Evolutionary conservation across 2,888 invertebrate species (phyloP).

Genomic region (Autographa pulchrina): DNA sequence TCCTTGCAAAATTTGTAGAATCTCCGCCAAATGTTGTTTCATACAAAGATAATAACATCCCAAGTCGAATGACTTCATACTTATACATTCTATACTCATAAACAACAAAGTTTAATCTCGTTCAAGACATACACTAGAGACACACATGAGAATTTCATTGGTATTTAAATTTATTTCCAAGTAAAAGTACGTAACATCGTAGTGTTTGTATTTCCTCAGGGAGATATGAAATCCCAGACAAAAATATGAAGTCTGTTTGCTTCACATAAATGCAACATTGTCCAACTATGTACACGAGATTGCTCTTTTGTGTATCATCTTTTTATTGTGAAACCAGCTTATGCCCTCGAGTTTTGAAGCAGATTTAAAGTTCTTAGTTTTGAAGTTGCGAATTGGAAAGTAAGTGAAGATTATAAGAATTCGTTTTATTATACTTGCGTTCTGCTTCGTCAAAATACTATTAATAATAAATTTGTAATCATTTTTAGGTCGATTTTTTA

Average conservation of each 20-base stretch:
- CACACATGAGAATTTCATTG: conserved; percentile 30
- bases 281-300: conserved; percentile 53
- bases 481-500: too few relatives aligned
- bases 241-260: conserved; percentile 66
- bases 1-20: not conserved
- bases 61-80: not conserved
- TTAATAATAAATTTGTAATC: too few relatives aligned
- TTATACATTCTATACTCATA: not conserved
- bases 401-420: not conserved
- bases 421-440: not conserved
- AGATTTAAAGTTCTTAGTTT: not conserved
- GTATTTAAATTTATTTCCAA: conserved; percentile 46
- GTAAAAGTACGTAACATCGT: conserved; percentile 31
- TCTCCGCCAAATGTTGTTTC: not conserved
- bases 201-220: conserved; percentile 66
- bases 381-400: conserved; percentile 2
- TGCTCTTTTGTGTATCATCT: conserved; percentile 41
- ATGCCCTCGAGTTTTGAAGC: not conserved
- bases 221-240: conserved; percentile 67
- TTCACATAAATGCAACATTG: conserved; percentile 66
- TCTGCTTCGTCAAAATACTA: not conserved
- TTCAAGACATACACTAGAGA: not conserved
- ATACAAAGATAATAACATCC: not conserved
- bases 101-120: conserved; percentile 10
- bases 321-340: conserved; percentile 33